These are phyloP conservation scores for Lontra canadensis DNA, from an alignment of 2,113 vertebrate species.

Conservation along the genomic window DNA sequence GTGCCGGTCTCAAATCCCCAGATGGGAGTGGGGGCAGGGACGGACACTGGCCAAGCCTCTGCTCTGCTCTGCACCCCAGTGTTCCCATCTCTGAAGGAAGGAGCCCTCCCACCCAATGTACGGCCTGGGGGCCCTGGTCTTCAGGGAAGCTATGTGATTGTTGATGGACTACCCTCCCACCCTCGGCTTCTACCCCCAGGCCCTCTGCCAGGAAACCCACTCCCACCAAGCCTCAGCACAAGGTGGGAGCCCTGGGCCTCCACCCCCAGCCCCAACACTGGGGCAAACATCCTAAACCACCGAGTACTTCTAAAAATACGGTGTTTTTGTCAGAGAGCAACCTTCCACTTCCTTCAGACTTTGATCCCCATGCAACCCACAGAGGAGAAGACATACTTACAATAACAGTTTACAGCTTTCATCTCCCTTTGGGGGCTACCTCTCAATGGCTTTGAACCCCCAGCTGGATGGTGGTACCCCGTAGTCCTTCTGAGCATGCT, in stretches of 20 bases:
- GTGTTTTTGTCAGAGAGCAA: slow-evolving; percentile 77
- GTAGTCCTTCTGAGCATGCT: slow-evolving; percentile 34
- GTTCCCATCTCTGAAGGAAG: background rate
- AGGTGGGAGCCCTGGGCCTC: slow-evolving; percentile 5
- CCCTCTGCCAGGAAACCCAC: slow-evolving; percentile 34
- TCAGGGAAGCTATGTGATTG: background rate
- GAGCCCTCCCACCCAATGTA: too few species aligned
- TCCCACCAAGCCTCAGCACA: background rate
- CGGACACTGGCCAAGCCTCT: background rate
- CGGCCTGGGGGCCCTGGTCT: background rate
- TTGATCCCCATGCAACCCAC: slow-evolving; percentile 64
- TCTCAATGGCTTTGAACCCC: background rate
- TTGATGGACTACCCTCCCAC: background rate
- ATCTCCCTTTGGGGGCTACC: slow-evolving; percentile 52
- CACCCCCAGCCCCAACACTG: slow-evolving; percentile 44
- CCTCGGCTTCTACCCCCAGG: background rate
- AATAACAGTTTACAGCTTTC: slow-evolving; percentile 55
- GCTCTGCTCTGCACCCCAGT: background rate
- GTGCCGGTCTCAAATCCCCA: background rate
- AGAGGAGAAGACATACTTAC: slow-evolving; percentile 54
- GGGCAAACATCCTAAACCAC: slow-evolving; percentile 72
- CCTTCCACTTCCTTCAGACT: slow-evolving; percentile 70
- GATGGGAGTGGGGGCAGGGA: background rate
- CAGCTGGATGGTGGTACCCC: background rate
- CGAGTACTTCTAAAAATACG: slow-evolving; percentile 53